Evolutionary conservation across 2,888 invertebrate genomes (phyloP).

Genomic region (Mylabris sibirica): DNA sequence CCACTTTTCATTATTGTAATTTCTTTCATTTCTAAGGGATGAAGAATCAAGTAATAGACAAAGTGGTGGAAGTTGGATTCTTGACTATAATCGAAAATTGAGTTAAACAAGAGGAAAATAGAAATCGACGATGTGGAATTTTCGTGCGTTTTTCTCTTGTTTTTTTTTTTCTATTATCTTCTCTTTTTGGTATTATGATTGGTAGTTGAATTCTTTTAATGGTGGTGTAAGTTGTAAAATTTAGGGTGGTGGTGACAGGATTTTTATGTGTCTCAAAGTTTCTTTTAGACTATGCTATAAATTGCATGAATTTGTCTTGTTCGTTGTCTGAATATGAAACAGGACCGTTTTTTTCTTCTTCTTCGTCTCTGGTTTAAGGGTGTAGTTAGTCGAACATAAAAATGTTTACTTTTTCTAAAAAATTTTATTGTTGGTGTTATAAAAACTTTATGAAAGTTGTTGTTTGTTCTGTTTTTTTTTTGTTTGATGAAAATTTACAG

Average conservation of each 20-base stretch:
- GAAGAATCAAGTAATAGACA: slow-evolving; percentile 5
- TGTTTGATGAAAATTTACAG: slow-evolving; percentile 14
- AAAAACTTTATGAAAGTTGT: slow-evolving; percentile 10
- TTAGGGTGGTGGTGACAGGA: slow-evolving; percentile 11
- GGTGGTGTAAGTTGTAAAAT: slow-evolving; percentile 1
- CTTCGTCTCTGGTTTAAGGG: not conserved
- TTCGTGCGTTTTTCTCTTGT: not conserved
- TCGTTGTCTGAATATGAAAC: slow-evolving; percentile 10
- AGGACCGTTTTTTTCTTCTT: not conserved
- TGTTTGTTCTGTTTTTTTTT: not conserved
- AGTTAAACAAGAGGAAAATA: slow-evolving; percentile 14
- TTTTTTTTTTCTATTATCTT: not conserved
- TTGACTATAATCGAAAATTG: slow-evolving; percentile 12
- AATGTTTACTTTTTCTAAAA: slow-evolving; percentile 11
- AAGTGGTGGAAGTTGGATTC: slow-evolving; percentile 10
- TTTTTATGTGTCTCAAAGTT: slow-evolving; percentile 3
- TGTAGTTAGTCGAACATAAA: not conserved
- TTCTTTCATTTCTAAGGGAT: slow-evolving; percentile 30
- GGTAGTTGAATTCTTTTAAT: not conserved
- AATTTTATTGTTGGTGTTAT: not conserved
- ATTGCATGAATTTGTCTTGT: slow-evolving; percentile 6
- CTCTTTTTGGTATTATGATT: not conserved
- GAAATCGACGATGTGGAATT: slow-evolving; percentile 4
- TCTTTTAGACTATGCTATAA: slow-evolving; percentile 4
- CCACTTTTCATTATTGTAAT: slow-evolving; percentile 44